A percentile compares a stretch with the other conserved stretches of the same genome.
Evolutionary conservation across 2,888 invertebrate genomes (phyloP).

Genomic region (Limnephilus lunatus): DNA sequence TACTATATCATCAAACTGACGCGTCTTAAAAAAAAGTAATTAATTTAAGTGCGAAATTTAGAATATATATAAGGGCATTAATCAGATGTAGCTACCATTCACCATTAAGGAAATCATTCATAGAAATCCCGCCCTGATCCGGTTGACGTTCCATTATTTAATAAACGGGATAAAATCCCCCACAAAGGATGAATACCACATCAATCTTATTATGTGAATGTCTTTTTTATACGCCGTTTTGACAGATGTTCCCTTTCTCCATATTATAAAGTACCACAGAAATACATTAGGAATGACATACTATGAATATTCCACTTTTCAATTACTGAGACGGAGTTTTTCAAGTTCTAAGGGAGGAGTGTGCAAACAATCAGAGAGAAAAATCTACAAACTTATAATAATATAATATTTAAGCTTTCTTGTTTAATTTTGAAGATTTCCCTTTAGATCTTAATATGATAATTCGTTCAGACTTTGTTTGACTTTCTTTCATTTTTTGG

Average conservation of each 20-base stretch:
- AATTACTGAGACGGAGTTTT: conserved; percentile 44
- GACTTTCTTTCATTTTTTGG: conserved; percentile 11
- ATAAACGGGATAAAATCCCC: conserved; percentile 38
- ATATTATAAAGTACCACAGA: conserved; percentile 35
- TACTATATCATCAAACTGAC: neutral
- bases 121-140: neutral
- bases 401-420: conserved; percentile 25
- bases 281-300: conserved; percentile 48
- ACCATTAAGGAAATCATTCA: neutral
- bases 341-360: neutral
- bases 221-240: conserved; percentile 48
- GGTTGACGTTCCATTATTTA: conserved; percentile 36
- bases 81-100: neutral
- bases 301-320: conserved; percentile 46
- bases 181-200: conserved; percentile 40
- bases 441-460: conserved; percentile 21
- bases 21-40: neutral
- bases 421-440: conserved; percentile 37
- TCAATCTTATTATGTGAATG: conserved; percentile 50
- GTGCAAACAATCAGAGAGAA: conserved; percentile 35
- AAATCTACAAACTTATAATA: neutral
- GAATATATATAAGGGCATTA: neutral
- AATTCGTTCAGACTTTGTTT: conserved; percentile 7
- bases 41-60: neutral
- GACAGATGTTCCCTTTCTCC: conserved; percentile 45